Percentiles rank a stretch among this genome's conserved stretches.
Evolutionary conservation across 2,888 invertebrate genomes (phyloP).

Genomic region (Eupithecia dodoneata): DNA sequence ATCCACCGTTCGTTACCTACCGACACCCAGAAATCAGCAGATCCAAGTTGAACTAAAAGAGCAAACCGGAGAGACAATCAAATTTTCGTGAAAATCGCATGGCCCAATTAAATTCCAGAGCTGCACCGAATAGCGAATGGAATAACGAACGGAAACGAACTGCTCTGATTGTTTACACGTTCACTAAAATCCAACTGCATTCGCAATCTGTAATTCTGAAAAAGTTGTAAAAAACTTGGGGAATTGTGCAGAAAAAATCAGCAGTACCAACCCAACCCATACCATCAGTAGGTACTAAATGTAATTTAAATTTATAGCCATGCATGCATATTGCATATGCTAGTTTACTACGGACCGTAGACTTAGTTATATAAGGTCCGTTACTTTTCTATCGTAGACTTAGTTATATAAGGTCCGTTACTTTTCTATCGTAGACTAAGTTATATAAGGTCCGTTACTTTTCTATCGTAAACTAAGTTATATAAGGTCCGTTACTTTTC

Average conservation of each 20-base stretch:
- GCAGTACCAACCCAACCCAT: background rate
- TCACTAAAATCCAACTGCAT: slow-evolving; percentile 33
- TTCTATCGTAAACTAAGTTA: too few species aligned
- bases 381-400: too few species aligned
- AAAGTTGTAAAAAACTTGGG: background rate
- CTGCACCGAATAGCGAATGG: slow-evolving; percentile 36
- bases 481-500: too few species aligned
- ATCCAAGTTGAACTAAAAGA: slow-evolving; percentile 37
- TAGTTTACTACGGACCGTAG: too few species aligned
- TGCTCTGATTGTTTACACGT: slow-evolving; percentile 47
- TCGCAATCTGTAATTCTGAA: slow-evolving; percentile 9
- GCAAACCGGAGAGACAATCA: slow-evolving; percentile 47
- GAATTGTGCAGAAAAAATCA: background rate
- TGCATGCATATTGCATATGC: background rate
- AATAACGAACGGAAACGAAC: slow-evolving; percentile 44
- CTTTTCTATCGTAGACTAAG: too few species aligned
- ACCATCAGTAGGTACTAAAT: background rate
- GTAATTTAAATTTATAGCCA: background rate
- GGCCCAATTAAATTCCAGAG: slow-evolving; percentile 57
- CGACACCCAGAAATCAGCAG: slow-evolving; percentile 19
- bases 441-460: too few species aligned
- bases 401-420: too few species aligned
- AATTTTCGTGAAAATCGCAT: slow-evolving; percentile 55
- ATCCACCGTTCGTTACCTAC: background rate
- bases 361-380: too few species aligned